Percentiles rank a stretch among this genome's conserved stretches.
Conservation (phyloP, 1,140 invertebrate genomes). For the Drosophila elegans region DNA sequence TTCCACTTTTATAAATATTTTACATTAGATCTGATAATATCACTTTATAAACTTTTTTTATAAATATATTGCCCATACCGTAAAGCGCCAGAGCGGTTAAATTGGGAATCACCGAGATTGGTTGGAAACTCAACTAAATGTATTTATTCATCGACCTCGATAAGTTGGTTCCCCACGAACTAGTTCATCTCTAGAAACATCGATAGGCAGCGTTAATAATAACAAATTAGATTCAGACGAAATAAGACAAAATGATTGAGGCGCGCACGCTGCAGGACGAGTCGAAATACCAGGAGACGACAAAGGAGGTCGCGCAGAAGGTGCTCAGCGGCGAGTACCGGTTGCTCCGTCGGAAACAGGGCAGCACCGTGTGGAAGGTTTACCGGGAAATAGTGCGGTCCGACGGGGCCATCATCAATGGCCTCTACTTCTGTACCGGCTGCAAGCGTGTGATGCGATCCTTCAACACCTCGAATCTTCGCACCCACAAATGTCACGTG, state of each 20-base stretch:
- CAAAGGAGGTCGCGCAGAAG: constrained; percentile 41
- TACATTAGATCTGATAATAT: too few species aligned
- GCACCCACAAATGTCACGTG: constrained; percentile 34
- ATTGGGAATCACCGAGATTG: too few species aligned
- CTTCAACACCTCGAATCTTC: constrained; percentile 12
- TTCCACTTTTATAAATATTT: too few species aligned
- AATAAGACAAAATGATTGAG: not conserved
- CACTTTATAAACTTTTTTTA: too few species aligned
- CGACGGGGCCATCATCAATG: constrained; percentile 54
- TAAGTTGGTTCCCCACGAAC: too few species aligned
- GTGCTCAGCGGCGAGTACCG: constrained; percentile 49
- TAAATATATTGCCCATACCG: too few species aligned
- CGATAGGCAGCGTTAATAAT: too few species aligned
- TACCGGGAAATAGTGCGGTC: constrained; percentile 53
- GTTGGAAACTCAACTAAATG: too few species aligned
- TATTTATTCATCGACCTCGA: too few species aligned
- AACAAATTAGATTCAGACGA: too few species aligned
- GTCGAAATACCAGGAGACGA: constrained; percentile 34
- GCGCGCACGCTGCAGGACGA: constrained; percentile 10
- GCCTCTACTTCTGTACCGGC: constrained; percentile 42
- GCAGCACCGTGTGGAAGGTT: constrained; percentile 60
- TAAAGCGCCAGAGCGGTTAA: too few species aligned
- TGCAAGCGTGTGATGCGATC: constrained; percentile 25
- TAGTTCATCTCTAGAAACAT: too few species aligned
- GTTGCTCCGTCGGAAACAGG: constrained; percentile 39